Base-by-base conservation (phyloP, 2,797 vertebrate species). In the Mormyrus proboscirostris region DNA sequence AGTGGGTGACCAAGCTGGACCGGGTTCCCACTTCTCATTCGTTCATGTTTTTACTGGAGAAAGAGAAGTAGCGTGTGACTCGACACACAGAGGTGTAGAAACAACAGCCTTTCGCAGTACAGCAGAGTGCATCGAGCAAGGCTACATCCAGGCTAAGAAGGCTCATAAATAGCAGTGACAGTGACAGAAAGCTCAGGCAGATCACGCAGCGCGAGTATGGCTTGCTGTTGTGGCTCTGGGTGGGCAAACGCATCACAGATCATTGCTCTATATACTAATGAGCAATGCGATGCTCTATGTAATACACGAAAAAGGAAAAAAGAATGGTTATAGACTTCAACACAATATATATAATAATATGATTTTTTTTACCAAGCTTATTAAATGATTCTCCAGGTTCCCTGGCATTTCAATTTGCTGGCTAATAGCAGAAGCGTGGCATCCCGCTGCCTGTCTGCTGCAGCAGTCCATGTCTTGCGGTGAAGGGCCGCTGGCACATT, bases 81-180 rank as follows among this genome's bases (percentile, higher is more conserved):
- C 91, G 22, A 47, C 25, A 14, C 57, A 88, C 86, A 85, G 51
- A 55, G 29, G 69, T 2, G 19, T 88, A 73, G 53, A 91, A 88
- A 86, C 73, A 90, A 92, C 51, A 88, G 91, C 90, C 90, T 84
- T 91, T 90, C 51, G 92, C 91, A 73, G 4, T 47, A 92, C 94
- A 88, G 41, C 2, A 92, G 91, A 88, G 33, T 22, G 89, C 62
- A 87, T 29, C 69, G 65, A 90, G 69, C 69, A 4, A 73, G 91
- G 92, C 90, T 95, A 94, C 92, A 92, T 53, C 91, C 92, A 91
- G 92, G 92, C 94, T 95, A 95, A 95, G 95, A 95, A 95, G 91
- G 91, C 88, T 89, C 93, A 95, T 95, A 95, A 95, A 95, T 94
- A 95, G 91, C 90, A 91, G 90, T 90, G 91, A 92, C 91, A 55